phyloP scores from a whole-genome alignment of 2,797 vertebrate species.

The Corythornis leucogaster region DNA sequence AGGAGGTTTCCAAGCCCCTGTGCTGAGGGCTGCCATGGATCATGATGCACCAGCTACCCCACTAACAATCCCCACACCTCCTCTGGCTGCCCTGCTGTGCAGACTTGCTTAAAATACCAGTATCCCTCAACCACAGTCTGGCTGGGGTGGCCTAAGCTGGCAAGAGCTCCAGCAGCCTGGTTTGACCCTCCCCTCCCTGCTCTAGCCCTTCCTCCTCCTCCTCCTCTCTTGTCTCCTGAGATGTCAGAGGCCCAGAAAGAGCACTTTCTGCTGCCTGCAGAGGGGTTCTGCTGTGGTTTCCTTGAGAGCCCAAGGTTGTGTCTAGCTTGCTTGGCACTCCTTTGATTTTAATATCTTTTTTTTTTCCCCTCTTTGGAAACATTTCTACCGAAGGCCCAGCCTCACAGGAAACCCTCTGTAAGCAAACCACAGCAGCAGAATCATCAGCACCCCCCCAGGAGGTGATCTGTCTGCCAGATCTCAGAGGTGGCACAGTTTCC shows the following conservation, averaged over 20 bases:
- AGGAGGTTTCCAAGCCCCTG: not conserved
- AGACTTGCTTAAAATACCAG: not conserved
- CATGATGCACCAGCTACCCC: not conserved
- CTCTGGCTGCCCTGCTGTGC: not conserved
- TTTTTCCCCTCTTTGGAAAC: not conserved
- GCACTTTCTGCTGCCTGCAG: not conserved
- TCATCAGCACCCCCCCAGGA: not conserved
- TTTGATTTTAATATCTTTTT: not conserved
- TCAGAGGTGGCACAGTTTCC: conserved; percentile 43
- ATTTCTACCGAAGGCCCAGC: not conserved
- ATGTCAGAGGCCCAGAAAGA: conserved; percentile 9
- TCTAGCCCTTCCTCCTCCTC: not conserved
- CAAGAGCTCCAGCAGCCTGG: not conserved
- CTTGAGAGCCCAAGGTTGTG: conserved; percentile 54
- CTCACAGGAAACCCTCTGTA: conserved; percentile 54
- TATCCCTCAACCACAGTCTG: conserved; percentile 5
- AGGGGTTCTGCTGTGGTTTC: conserved; percentile 64
- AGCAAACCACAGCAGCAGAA: conserved; percentile 35
- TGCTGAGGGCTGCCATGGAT: not conserved
- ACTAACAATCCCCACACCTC: not conserved
- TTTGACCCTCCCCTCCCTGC: not conserved
- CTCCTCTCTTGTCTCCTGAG: not conserved
- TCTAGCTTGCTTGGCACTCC: conserved; percentile 14
- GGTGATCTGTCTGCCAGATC: conserved; percentile 6
- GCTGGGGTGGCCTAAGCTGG: not conserved